These are phyloP conservation scores for Anguilla rostrata DNA, from an alignment of 2,113 vertebrate species.

Conservation along the genomic window DNA sequence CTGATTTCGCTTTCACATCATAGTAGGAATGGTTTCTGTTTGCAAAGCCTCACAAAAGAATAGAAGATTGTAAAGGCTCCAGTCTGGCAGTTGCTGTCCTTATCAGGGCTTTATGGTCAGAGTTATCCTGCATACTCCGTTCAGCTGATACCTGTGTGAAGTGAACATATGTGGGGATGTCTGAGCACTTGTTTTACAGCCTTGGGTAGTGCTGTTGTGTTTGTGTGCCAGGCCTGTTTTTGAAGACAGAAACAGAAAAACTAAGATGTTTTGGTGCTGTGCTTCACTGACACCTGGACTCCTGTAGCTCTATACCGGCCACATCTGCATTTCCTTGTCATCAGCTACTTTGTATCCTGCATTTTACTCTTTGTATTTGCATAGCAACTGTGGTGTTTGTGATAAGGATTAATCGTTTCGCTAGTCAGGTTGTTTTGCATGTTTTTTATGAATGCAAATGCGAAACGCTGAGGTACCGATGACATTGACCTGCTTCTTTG, in stretches of 20 bases:
- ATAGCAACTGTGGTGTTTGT: conserved; percentile 33
- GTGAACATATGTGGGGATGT: conserved; percentile 40
- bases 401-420: conserved; percentile 35
- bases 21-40: not conserved
- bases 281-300: not conserved
- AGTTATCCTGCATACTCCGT: not conserved
- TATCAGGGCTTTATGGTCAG: conserved; percentile 30
- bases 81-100: conserved; percentile 4
- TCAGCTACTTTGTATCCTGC: not conserved
- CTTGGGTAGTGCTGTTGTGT: not conserved
- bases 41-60: not conserved
- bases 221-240: not conserved
- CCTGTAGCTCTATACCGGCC: not conserved
- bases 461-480: not conserved
- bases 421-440: not conserved
- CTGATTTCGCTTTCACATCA: not conserved
- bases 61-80: not conserved
- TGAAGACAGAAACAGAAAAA: not conserved
- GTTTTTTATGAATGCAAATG: not conserved
- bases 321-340: not conserved
- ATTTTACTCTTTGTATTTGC: conserved; percentile 43
- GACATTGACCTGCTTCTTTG: not conserved
- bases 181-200: not conserved
- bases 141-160: conserved; percentile 39
- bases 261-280: not conserved